Evolutionary conservation across 2,797 vertebrate genomes (phyloP).

Genomic region (Heteromormyrus szaboi): DNA sequence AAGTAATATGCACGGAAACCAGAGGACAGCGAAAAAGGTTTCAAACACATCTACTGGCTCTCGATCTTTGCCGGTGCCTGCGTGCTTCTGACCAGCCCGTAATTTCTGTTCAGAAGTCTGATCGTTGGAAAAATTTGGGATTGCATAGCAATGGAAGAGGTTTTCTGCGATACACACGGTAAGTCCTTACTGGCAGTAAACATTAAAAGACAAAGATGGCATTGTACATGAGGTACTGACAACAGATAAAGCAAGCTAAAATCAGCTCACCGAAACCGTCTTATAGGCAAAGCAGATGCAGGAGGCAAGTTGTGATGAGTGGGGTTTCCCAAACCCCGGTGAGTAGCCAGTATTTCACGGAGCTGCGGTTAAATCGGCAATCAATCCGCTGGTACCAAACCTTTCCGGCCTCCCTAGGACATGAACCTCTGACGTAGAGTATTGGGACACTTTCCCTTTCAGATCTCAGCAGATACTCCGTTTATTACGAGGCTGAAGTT

Average conservation of each 20-base stretch:
- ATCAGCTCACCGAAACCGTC: neutral
- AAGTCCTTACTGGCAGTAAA: constrained; percentile 11
- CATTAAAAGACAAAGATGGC: neutral
- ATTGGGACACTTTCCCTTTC: neutral
- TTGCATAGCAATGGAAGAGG: constrained; percentile 52
- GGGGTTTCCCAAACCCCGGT: neutral
- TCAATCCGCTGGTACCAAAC: neutral
- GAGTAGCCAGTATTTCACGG: neutral
- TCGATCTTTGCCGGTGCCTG: neutral
- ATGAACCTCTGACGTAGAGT: neutral
- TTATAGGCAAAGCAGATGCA: neutral
- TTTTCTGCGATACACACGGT: constrained; percentile 58
- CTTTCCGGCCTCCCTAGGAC: neutral
- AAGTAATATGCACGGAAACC: neutral
- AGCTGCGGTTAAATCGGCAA: neutral
- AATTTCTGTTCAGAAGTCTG: neutral
- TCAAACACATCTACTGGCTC: neutral
- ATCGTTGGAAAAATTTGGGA: neutral
- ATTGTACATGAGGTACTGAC: neutral
- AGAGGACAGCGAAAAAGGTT: neutral
- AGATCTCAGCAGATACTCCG: neutral
- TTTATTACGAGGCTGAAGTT: neutral
- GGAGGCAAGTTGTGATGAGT: neutral
- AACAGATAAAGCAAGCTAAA: neutral
- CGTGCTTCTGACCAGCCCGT: neutral